These are phyloP conservation scores for Sebastolobus altivelis DNA, from an alignment of 2,797 vertebrate species.

Conservation along the genomic window DNA sequence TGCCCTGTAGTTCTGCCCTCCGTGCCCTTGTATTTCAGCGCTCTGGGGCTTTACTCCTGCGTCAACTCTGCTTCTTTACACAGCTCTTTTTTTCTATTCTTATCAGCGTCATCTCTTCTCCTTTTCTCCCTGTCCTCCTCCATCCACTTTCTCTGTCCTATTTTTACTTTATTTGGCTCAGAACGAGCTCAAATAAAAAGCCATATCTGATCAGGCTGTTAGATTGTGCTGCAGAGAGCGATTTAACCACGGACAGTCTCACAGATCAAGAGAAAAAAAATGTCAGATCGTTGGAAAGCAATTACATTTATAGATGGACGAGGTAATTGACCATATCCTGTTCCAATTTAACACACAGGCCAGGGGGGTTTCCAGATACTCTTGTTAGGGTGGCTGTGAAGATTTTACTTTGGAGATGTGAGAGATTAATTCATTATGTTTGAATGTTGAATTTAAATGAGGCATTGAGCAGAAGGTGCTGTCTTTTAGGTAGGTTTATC, in stretches of 20 bases:
- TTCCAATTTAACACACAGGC: constrained; percentile 51
- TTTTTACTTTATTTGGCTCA: constrained; percentile 30
- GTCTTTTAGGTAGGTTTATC: constrained; percentile 12
- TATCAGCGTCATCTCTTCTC: constrained; percentile 11
- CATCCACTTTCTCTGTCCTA: constrained; percentile 17
- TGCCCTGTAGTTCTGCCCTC: constrained; percentile 4
- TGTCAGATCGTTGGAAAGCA: constrained; percentile 55
- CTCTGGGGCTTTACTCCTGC: constrained; percentile 27
- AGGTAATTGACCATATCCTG: constrained; percentile 68
- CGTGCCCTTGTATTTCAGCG: constrained; percentile 9
- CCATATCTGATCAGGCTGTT: constrained; percentile 2
- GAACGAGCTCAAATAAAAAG: constrained; percentile 28
- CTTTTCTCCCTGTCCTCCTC: constrained; percentile 27
- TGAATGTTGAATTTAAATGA: constrained; percentile 27
- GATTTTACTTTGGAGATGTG: constrained; percentile 44
- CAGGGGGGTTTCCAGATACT: constrained; percentile 17
- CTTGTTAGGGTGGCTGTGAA: constrained; percentile 33
- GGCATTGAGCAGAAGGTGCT: background rate
- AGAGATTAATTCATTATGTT: constrained; percentile 28
- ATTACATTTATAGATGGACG: constrained; percentile 61
- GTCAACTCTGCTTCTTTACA: constrained; percentile 3
- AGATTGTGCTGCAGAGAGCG: constrained; percentile 15
- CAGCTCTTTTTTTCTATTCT: constrained; percentile 34
- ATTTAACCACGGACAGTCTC: constrained; percentile 19
- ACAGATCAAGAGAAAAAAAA: constrained; percentile 18